phyloP scores from a whole-genome alignment of 1,140 invertebrate genomes.

The Pogonomyrmex californicus region DNA sequence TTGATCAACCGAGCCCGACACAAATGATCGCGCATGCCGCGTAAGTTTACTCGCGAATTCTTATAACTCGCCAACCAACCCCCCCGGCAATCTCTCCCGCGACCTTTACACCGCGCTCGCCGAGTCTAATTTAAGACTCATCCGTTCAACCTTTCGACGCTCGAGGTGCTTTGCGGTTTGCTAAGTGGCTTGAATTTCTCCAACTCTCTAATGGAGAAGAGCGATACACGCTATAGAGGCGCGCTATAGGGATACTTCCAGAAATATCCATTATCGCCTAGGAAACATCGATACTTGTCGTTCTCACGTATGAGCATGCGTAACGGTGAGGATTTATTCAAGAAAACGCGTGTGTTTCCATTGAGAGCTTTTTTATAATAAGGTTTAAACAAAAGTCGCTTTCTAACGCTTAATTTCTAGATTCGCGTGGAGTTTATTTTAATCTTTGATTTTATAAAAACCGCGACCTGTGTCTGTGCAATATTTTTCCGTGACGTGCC shows the following conservation, averaged over 20 bases:
- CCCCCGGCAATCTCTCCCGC: constrained; percentile 36
- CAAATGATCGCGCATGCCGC: constrained; percentile 62
- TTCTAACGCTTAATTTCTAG: neutral
- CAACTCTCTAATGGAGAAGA: constrained; percentile 30
- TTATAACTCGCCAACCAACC: constrained; percentile 55
- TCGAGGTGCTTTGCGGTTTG: constrained; percentile 34
- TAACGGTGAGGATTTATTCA: constrained; percentile 19
- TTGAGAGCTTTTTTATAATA: neutral
- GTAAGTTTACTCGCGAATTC: constrained; percentile 60
- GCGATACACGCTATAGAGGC: constrained; percentile 22
- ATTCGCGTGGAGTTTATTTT: neutral
- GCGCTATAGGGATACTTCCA: neutral
- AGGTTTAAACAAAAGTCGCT: constrained; percentile 22
- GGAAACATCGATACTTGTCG: constrained; percentile 32
- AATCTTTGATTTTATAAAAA: neutral
- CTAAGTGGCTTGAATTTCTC: constrained; percentile 59
- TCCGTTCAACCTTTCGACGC: constrained; percentile 54
- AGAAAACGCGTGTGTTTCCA: neutral
- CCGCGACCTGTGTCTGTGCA: neutral
- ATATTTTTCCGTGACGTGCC: neutral
- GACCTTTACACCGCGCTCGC: constrained; percentile 42
- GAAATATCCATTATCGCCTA: constrained; percentile 29
- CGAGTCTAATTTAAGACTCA: constrained; percentile 68
- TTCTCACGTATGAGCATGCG: constrained; percentile 1
- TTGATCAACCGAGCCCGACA: constrained; percentile 70